Conservation (phyloP, 2,113 vertebrate species). For the Amazona guildingii region DNA sequence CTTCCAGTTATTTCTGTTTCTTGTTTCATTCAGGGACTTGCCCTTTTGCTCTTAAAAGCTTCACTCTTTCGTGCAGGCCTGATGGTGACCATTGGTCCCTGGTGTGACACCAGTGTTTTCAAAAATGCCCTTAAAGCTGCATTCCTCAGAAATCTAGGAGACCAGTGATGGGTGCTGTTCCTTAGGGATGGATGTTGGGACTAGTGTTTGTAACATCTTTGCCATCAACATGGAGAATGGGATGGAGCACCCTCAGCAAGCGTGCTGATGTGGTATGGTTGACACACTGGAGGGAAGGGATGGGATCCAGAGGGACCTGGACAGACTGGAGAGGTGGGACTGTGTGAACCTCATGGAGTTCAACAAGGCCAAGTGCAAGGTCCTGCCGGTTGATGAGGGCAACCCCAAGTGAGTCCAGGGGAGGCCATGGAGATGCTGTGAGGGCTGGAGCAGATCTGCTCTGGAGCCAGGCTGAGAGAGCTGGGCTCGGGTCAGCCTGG, state of each 20-base stretch:
- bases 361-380: background rate
- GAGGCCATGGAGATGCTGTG: background rate
- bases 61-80: fast-evolving
- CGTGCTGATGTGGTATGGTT: background rate
- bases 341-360: background rate
- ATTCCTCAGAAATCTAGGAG: background rate
- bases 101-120: background rate
- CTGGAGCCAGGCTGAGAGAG: background rate
- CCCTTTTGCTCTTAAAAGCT: background rate
- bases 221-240: background rate
- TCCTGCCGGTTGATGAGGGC: background rate
- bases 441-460: background rate
- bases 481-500: too few species aligned
- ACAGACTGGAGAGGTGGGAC: background rate
- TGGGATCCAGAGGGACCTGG: background rate
- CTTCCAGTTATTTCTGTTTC: background rate
- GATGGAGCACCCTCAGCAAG: background rate
- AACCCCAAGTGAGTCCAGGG: background rate
- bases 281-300: background rate
- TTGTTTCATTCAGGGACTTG: background rate
- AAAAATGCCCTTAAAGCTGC: background rate
- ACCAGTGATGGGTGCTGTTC: background rate
- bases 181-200: background rate
- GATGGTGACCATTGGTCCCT: background rate
- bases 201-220: background rate